Evolutionary conservation across 2,113 vertebrate species (phyloP).

Genomic region (Taurulus bubalis): DNA sequence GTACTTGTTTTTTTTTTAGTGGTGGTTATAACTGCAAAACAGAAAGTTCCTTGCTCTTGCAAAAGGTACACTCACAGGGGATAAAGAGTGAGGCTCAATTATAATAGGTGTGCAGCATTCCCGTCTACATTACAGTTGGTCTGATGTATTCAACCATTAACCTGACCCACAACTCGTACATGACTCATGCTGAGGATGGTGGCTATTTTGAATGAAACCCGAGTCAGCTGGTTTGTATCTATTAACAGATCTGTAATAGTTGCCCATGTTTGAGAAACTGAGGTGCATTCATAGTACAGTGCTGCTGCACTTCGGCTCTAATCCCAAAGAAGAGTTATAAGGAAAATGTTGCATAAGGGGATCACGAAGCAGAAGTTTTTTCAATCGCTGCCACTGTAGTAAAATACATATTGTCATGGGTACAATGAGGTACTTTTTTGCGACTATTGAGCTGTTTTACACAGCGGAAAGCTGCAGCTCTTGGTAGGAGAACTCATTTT

Average conservation of each 20-base stretch:
- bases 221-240: slow-evolving; percentile 47
- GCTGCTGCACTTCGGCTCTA: slow-evolving; percentile 52
- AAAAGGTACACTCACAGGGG: slow-evolving; percentile 44
- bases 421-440: slow-evolving; percentile 66
- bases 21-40: slow-evolving; percentile 47
- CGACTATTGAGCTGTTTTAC: slow-evolving; percentile 45
- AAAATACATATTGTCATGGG: slow-evolving; percentile 39
- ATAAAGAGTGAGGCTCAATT: slow-evolving; percentile 29
- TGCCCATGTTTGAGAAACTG: slow-evolving; percentile 26
- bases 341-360: slow-evolving; percentile 19
- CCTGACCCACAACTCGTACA: slow-evolving; percentile 7
- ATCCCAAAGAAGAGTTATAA: slow-evolving; percentile 62
- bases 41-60: slow-evolving; percentile 36
- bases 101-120: slow-evolving; percentile 6
- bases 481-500: slow-evolving; percentile 57
- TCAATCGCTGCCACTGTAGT: slow-evolving; percentile 49
- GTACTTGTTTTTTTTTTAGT: slow-evolving; percentile 35
- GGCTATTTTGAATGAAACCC: slow-evolving; percentile 34
- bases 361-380: slow-evolving; percentile 25
- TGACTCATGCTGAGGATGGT: slow-evolving; percentile 43
- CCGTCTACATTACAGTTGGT: slow-evolving; percentile 3
- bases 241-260: slow-evolving; percentile 27
- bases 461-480: slow-evolving; percentile 45
- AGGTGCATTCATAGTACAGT: slow-evolving; percentile 43
- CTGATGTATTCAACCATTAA: slow-evolving; percentile 30